These are phyloP conservation scores for Ammodytes dubius DNA, from an alignment of 2,113 vertebrate species.

Conservation along the genomic window DNA sequence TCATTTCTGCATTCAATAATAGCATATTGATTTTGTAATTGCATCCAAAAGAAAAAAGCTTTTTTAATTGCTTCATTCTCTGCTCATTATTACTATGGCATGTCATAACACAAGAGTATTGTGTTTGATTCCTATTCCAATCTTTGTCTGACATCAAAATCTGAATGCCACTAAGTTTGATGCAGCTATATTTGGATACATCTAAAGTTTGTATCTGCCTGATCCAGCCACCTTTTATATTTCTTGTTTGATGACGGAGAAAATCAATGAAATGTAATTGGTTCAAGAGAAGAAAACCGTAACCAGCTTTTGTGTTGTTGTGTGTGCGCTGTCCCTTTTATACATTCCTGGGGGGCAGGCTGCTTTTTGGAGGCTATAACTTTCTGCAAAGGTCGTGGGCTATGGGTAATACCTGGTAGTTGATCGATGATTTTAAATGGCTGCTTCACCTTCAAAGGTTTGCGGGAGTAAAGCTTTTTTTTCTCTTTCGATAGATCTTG, in stretches of 20 bases:
- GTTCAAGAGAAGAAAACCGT: not conserved
- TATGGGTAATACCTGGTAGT: conserved; percentile 5
- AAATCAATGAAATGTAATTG: not conserved
- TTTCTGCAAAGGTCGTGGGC: conserved; percentile 4
- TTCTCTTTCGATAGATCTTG: not conserved
- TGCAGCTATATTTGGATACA: not conserved
- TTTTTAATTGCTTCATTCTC: not conserved
- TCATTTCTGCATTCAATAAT: not conserved
- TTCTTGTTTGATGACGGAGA: not conserved
- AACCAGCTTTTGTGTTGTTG: conserved; percentile 33
- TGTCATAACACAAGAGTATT: not conserved
- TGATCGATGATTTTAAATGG: conserved; percentile 17
- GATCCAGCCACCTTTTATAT: not conserved
- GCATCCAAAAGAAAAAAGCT: not conserved
- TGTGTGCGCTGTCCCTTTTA: conserved; percentile 54
- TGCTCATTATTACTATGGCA: not conserved
- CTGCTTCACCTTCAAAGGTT: not conserved
- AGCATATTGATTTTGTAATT: not conserved
- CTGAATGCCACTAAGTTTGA: not conserved
- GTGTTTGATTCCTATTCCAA: not conserved
- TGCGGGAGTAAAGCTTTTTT: not conserved
- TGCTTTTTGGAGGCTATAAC: conserved; percentile 17
- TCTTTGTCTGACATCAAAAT: not conserved
- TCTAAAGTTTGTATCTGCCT: not conserved
- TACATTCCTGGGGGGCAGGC: not conserved